phyloP scores from a whole-genome alignment of 2,888 invertebrate genomes.

The Parnassius smintheus region DNA sequence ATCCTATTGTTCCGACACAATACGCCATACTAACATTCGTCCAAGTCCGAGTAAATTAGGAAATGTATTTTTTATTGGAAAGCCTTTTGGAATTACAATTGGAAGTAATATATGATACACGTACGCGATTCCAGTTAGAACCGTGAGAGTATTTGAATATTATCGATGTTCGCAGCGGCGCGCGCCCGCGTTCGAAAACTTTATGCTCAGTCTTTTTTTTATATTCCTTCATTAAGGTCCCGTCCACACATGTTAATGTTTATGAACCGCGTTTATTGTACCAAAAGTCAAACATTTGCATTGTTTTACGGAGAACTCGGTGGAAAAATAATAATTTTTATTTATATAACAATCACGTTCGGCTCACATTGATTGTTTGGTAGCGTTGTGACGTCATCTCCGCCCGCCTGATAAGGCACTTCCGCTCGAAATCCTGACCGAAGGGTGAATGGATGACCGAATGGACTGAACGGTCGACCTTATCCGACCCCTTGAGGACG shows the following conservation, averaged over 20 bases:
- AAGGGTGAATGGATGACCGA: slow-evolving; percentile 39
- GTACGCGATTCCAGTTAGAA: slow-evolving; percentile 63
- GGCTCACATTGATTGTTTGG: slow-evolving; percentile 58
- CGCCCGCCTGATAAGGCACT: slow-evolving; percentile 74
- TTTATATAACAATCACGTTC: slow-evolving; percentile 78
- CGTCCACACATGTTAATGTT: slow-evolving; percentile 27
- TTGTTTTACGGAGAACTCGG: slow-evolving; percentile 62
- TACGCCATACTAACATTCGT: slow-evolving; percentile 49
- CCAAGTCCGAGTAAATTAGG: slow-evolving; percentile 70
- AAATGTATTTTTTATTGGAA: slow-evolving; percentile 78
- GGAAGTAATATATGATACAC: slow-evolving; percentile 59
- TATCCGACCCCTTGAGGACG: slow-evolving; percentile 43
- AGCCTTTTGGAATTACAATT: slow-evolving; percentile 72
- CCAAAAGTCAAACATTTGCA: slow-evolving; percentile 57
- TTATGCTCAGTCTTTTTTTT: slow-evolving; percentile 9
- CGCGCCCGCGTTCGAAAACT: slow-evolving; percentile 32
- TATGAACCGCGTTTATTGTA: slow-evolving; percentile 36
- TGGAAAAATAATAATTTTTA: slow-evolving; percentile 51
- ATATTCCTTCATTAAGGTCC: slow-evolving; percentile 6
- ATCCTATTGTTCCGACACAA: slow-evolving; percentile 72
- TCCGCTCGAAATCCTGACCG: slow-evolving; percentile 68
- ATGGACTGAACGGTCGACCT: slow-evolving; percentile 29
- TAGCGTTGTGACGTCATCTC: slow-evolving; percentile 69
- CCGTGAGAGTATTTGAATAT: slow-evolving; percentile 64
- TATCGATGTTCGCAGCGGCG: slow-evolving; percentile 37